Evolutionary conservation across 2,797 vertebrate species (phyloP).

Genomic region (Sebastes minor): DNA sequence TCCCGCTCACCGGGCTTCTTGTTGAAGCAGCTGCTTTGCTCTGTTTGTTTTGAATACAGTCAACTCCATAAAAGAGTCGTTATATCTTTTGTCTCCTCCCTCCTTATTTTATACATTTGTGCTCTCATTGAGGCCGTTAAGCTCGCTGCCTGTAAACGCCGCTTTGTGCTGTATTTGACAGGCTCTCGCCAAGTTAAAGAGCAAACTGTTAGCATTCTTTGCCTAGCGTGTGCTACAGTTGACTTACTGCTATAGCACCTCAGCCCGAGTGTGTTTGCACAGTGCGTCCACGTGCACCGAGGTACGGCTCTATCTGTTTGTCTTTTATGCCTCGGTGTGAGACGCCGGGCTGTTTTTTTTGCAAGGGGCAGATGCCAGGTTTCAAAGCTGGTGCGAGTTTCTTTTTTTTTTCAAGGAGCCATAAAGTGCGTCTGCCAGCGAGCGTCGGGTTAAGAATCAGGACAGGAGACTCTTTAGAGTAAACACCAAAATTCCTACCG

Average conservation of each 20-base stretch:
- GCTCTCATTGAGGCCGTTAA: constrained; percentile 35
- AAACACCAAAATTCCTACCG: constrained; percentile 74
- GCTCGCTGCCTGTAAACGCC: constrained; percentile 37
- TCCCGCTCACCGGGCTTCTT: constrained; percentile 44
- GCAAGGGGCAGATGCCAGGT: constrained; percentile 42
- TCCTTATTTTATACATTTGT: neutral
- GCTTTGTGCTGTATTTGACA: constrained; percentile 62
- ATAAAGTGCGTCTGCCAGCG: constrained; percentile 69
- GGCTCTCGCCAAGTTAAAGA: constrained; percentile 70
- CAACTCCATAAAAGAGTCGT: constrained; percentile 62
- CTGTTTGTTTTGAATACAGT: constrained; percentile 69
- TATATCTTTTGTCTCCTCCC: constrained; percentile 62
- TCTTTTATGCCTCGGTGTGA: constrained; percentile 60
- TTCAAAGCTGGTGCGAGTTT: constrained; percentile 63
- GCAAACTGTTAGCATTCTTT: constrained; percentile 75
- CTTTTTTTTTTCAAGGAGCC: constrained; percentile 59
- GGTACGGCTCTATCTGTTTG: constrained; percentile 69
- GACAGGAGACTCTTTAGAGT: constrained; percentile 60
- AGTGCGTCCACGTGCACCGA: constrained; percentile 58
- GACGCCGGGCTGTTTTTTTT: constrained; percentile 50
- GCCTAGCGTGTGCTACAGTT: constrained; percentile 66
- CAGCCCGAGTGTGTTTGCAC: constrained; percentile 71
- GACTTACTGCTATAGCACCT: constrained; percentile 68
- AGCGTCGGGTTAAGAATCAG: constrained; percentile 53
- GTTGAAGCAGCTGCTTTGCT: constrained; percentile 76